phyloP scores from a whole-genome alignment of 2,888 invertebrate genomes.

The Cataglyphis livida region DNA sequence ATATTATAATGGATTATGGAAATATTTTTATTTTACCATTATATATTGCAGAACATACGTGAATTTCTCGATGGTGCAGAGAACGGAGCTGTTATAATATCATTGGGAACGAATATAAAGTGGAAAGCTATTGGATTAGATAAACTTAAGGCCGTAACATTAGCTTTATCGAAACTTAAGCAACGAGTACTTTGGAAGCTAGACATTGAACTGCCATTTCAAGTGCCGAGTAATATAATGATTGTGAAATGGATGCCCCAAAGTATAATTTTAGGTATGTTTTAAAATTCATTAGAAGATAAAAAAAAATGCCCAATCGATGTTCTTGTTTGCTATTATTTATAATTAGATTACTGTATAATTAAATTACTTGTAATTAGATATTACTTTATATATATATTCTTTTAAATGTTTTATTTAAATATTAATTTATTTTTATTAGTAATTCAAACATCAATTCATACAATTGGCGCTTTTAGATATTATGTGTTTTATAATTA shows the following conservation, averaged over 20 bases:
- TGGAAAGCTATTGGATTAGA: constrained; percentile 7
- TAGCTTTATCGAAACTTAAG: constrained; percentile 40
- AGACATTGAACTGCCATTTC: constrained; percentile 34
- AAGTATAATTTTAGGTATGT: constrained; percentile 34
- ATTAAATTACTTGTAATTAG: neutral
- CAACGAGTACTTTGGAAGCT: constrained; percentile 68
- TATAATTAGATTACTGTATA: neutral
- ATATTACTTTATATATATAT: neutral
- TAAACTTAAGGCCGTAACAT: neutral
- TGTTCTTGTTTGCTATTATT: neutral
- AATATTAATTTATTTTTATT: neutral
- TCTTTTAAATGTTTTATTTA: neutral
- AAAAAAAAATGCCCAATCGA: neutral
- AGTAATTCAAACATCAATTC: neutral
- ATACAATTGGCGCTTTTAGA: neutral
- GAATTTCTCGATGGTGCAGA: constrained; percentile 27
- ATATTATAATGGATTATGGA: neutral
- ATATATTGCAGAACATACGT: constrained; percentile 6
- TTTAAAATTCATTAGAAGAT: neutral
- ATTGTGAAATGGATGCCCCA: constrained; percentile 18
- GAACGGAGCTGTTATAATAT: constrained; percentile 3
- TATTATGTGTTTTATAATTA: neutral
- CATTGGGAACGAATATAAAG: constrained; percentile 17
- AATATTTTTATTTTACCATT: neutral
- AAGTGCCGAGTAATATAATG: constrained; percentile 27